Evolutionary conservation across 2,113 vertebrate species (phyloP).

Genomic region (Ciconia boyciana): DNA sequence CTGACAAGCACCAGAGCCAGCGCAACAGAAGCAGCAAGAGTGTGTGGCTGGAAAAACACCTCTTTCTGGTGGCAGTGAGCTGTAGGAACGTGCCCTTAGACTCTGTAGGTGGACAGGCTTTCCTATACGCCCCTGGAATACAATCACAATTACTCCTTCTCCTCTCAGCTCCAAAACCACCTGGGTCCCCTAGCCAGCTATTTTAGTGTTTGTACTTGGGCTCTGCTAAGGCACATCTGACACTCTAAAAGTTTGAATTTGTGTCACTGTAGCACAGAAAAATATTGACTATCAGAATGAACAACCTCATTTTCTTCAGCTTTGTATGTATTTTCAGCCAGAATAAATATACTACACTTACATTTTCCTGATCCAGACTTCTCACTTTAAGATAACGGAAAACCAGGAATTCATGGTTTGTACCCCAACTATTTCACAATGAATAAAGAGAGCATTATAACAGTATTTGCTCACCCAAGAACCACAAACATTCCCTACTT

Average conservation of each 20-base stretch:
- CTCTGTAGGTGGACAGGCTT: not conserved
- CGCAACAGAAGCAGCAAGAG: not conserved
- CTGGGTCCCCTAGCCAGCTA: not conserved
- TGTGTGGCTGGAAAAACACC: not conserved
- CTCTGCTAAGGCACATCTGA: not conserved
- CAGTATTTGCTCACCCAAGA: slow-evolving; percentile 33
- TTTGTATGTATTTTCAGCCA: slow-evolving; percentile 11
- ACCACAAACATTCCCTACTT: slow-evolving; percentile 19
- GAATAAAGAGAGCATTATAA: slow-evolving; percentile 47
- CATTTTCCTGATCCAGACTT: slow-evolving; percentile 41
- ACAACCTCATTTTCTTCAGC: slow-evolving; percentile 8
- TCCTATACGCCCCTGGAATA: not conserved
- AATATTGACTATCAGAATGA: not conserved
- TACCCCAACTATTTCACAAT: slow-evolving; percentile 52
- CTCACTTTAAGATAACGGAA: slow-evolving; percentile 49
- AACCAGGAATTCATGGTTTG: slow-evolving; percentile 38
- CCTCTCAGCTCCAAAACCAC: not conserved
- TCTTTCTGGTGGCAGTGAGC: not conserved
- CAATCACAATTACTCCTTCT: not conserved
- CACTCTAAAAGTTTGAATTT: not conserved
- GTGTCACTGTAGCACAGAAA: not conserved
- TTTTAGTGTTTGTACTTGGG: not conserved
- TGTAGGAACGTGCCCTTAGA: not conserved
- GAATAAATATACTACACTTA: slow-evolving; percentile 39
- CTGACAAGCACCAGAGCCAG: not conserved